Evolutionary conservation across 2,888 invertebrate genomes (phyloP), one percentile per base, ranked within the genome.

Genomic region (Dione vanillae): DNA sequence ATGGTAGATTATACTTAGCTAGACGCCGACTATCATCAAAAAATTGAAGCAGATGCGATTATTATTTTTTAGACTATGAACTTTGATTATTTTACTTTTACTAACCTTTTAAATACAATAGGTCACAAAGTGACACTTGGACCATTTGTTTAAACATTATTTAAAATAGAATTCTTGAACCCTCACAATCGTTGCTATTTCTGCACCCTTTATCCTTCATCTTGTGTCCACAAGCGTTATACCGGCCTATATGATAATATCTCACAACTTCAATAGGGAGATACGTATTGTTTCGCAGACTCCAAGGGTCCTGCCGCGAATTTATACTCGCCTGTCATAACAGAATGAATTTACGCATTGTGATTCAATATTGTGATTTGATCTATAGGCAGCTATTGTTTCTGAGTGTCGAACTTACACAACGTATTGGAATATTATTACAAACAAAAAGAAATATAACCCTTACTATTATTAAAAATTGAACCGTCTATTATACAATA

Each of bases 291-390:
- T 92, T 86, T 88, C 82, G 85, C 92, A 92, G 93, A 91, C 89
- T 92, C 93, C 88, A 79, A 89, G 90, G 89, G 88, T 88, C 88
- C 88, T 85, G 87, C 85, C 77, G 88, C 81, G 87, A 92, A 91
- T 92, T 92, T 92, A 91, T 90, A 89, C 90, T 86, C 85, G 88
- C 90, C 90, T 92, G 93, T 93, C 93, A 92, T 90, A 93, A 93
- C 91, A 93, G 82, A 90, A 92, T 90, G 87, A 89, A 88, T 90
- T 92, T 88, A 92, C 91, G 92, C 92, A 88, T 92, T 91, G 91
- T 92, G 91, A 90, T 89, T 90, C 91, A 88, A 92, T 92, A 92
- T 83, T 90, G 86, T 85, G 87, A 91, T 92, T 89, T 87, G 87
- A 89, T 90, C 89, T 89, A 88, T 88, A 85, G 85, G 79, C 79